Evolutionary conservation across 2,113 vertebrate species (phyloP).

Genomic region (Trematomus loennbergii): DNA sequence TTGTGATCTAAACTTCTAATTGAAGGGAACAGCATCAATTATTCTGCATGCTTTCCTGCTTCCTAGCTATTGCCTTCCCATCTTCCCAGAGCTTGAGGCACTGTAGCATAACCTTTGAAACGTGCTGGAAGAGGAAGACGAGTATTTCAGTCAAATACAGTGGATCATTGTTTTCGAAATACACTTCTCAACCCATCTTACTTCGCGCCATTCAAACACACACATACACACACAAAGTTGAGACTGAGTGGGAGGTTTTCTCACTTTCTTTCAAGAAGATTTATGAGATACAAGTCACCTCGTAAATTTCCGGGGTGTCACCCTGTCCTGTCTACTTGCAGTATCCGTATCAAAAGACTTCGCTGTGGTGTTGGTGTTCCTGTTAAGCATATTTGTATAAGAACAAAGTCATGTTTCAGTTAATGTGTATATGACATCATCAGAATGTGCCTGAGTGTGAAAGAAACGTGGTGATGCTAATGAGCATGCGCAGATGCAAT

Average conservation of each 20-base stretch:
- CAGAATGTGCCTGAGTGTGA: too few species aligned
- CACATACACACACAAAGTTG: conserved; percentile 10
- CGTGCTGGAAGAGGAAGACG: too few species aligned
- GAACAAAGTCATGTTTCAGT: too few species aligned
- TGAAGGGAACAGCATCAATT: not conserved
- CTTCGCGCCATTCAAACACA: conserved; percentile 20
- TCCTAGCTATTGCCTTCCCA: not conserved
- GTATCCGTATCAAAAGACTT: conserved; percentile 38
- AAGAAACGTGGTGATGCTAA: too few species aligned
- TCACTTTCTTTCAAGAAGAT: conserved; percentile 32
- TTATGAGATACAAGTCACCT: conserved; percentile 34
- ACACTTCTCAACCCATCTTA: conserved; percentile 5
- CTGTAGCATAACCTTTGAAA: not conserved
- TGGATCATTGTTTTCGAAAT: conserved; percentile 8
- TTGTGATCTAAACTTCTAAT: not conserved
- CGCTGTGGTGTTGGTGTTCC: conserved; percentile 17
- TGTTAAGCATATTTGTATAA: too few species aligned
- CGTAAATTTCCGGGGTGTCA: conserved; percentile 35
- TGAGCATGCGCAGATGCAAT: too few species aligned
- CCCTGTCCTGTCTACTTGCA: conserved; percentile 1
- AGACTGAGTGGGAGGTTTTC: conserved; percentile 40
- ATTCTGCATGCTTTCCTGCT: not conserved
- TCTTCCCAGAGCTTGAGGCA: not conserved
- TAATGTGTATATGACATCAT: too few species aligned
- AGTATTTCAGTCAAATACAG: not conserved